A percentile compares a stretch with the other conserved stretches of the same genome.
Conservation (phyloP, 2,797 vertebrate species). For the Chelonia mydas region DNA sequence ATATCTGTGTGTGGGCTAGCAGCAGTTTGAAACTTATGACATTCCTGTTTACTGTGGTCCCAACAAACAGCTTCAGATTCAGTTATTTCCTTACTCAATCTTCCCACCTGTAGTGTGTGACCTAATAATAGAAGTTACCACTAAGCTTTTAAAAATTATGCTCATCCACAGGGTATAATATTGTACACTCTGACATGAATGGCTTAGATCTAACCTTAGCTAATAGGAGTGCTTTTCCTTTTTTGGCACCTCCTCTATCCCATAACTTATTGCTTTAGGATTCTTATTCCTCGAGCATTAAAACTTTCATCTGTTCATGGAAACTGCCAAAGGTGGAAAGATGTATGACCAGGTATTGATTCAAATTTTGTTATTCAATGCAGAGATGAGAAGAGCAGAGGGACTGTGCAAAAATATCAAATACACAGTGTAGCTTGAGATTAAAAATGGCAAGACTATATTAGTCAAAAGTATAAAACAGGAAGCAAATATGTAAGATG, state of each 20-base stretch:
- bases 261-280: slow-evolving; percentile 34
- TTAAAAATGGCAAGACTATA: neutral
- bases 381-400: neutral
- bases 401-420: neutral
- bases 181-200: neutral
- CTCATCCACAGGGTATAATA: slow-evolving; percentile 19
- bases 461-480: neutral
- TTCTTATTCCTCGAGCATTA: neutral
- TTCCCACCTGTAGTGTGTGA: neutral
- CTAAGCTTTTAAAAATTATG: slow-evolving; percentile 23
- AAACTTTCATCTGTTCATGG: slow-evolving; percentile 27
- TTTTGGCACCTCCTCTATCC: slow-evolving; percentile 5
- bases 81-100: too few species aligned
- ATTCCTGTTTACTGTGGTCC: neutral
- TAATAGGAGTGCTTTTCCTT: slow-evolving; percentile 7
- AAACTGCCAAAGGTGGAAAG: slow-evolving; percentile 3
- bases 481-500: neutral
- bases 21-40: neutral
- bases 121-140: slow-evolving; percentile 14
- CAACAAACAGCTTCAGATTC: neutral
- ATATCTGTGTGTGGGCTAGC: neutral
- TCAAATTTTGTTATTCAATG: neutral
- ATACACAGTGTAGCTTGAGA: neutral
- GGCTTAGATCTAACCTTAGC: neutral
- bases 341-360: neutral